Evolutionary conservation across 2,797 vertebrate species (phyloP), one percentile per base, ranked within the genome.

Genomic region (Manis javanica): DNA sequence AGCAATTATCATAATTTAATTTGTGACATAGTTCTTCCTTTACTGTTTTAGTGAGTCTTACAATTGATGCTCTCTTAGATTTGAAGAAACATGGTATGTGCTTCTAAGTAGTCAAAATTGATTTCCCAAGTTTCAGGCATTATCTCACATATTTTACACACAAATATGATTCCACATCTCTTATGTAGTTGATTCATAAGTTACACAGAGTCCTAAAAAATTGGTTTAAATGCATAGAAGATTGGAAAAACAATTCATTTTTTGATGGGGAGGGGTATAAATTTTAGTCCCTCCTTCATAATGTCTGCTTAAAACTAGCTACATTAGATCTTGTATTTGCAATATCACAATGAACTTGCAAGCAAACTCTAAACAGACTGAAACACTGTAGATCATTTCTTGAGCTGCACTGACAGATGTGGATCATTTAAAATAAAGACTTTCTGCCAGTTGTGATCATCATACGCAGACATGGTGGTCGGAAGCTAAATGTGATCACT

Each of bases 91-190:
- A 57, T 51, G 4, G 19, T 29, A 61, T 51, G 1, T 46, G 16
- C 26, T 51, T 95, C 24, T 84, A 95, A 90, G 69, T 3, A 86
- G 59, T 64, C n/a, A 77, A 86, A 87, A 55, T 31, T 75, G 12
- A 34, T 66, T 92, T 94, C 61, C 18, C 7, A 96, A 92, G 79
- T 90, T 93, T 90, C 42, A 88, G 49, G 10, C 23, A 86, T 75
- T 85, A 23, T 64, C 42, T 96, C 51, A 86, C 39, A 34, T 71
- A 97, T 79, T 93, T 94, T 89, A 91, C 7, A 82, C 31, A 75
- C 6, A 77, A 68, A 46, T 82, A 42, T 90, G 31, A 51, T 82
- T 88, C 55, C 10, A 19, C 10, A 78, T 74, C 49, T 95, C 24
- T 46, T 92, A 81, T 31, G 31, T 55, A 59, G 2, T 69, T 94